Evolutionary conservation across 2,888 invertebrate species (phyloP).

Genomic region (Zele albiditarsus): DNA sequence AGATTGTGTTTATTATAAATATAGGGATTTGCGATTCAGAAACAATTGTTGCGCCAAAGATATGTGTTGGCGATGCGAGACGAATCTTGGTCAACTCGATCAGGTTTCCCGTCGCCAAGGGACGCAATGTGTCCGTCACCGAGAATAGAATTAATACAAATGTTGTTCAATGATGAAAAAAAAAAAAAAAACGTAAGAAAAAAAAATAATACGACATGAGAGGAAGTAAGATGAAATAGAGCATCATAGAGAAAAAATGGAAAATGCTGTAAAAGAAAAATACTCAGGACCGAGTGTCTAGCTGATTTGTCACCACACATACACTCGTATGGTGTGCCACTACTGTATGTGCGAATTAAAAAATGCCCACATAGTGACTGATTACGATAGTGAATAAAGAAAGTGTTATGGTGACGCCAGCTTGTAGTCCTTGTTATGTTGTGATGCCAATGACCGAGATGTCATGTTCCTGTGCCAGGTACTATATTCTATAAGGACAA

Average conservation of each 20-base stretch:
- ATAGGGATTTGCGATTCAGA: background rate
- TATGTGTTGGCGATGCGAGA: conserved; percentile 3
- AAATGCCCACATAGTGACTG: conserved; percentile 51
- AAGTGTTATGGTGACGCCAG: conserved; percentile 64
- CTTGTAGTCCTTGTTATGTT: conserved; percentile 72
- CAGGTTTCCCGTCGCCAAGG: conserved; percentile 6
- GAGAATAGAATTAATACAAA: conserved; percentile 11
- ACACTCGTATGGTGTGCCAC: background rate
- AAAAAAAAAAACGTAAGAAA: background rate
- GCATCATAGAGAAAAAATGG: background rate
- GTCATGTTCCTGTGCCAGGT: conserved; percentile 74
- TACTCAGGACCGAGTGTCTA: conserved; percentile 73
- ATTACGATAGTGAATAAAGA: conserved; percentile 43
- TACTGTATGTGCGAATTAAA: conserved; percentile 45
- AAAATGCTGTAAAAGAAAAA: conserved; percentile 52
- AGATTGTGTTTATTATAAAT: conserved; percentile 9
- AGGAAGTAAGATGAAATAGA: background rate
- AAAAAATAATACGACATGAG: conserved; percentile 26
- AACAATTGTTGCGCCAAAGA: conserved; percentile 19
- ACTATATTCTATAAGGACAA: conserved; percentile 58
- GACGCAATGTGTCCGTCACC: conserved; percentile 4
- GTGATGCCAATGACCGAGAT: conserved; percentile 73
- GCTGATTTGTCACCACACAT: conserved; percentile 67
- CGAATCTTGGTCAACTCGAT: background rate
- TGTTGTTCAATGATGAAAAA: conserved; percentile 28